A percentile compares a stretch with the other conserved stretches of the same genome.
phyloP scores from a whole-genome alignment of 2,797 vertebrate genomes.

The Sphaeramia orbicularis region DNA sequence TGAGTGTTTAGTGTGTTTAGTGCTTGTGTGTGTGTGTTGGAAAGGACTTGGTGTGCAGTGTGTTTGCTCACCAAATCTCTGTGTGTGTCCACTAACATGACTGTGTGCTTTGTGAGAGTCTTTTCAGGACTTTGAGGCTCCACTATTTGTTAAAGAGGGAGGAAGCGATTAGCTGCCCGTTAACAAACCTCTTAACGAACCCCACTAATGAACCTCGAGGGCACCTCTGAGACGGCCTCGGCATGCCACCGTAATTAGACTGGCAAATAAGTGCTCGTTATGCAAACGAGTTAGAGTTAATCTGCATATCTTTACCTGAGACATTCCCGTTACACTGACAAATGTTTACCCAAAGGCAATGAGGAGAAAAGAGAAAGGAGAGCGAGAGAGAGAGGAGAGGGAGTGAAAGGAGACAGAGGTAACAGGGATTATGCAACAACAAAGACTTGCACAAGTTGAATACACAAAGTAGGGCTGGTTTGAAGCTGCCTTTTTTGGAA shows the following conservation, averaged over 20 bases:
- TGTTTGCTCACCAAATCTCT: too few species aligned
- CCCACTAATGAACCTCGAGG: slow-evolving; percentile 80
- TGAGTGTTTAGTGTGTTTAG: too few species aligned
- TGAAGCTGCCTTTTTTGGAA: slow-evolving; percentile 11
- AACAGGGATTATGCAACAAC: not conserved
- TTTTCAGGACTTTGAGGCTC: slow-evolving; percentile 66
- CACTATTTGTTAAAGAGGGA: slow-evolving; percentile 73
- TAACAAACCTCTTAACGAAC: slow-evolving; percentile 81
- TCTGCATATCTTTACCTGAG: slow-evolving; percentile 84
- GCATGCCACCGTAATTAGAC: slow-evolving; percentile 80
- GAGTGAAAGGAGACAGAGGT: slow-evolving; percentile 16
- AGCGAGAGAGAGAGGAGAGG: slow-evolving; percentile 8
- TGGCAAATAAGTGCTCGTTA: slow-evolving; percentile 84
- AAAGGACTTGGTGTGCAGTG: too few species aligned
- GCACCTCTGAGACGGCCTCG: slow-evolving; percentile 79
- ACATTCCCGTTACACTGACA: slow-evolving; percentile 65
- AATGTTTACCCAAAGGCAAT: slow-evolving; percentile 71
- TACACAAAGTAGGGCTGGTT: not conserved
- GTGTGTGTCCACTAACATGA: slow-evolving; percentile 38
- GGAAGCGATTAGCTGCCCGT: slow-evolving; percentile 82
- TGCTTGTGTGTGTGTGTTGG: slow-evolving; percentile 20
- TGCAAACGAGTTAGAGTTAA: slow-evolving; percentile 80
- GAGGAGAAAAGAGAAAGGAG: slow-evolving; percentile 45
- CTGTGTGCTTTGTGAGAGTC: slow-evolving; percentile 54
- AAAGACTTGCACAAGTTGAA: slow-evolving; percentile 14